These are phyloP conservation scores for Apostichopus parvimensis DNA, from an alignment of 35 echinoderm and acorn worm species.

Conservation along the genomic window DNA sequence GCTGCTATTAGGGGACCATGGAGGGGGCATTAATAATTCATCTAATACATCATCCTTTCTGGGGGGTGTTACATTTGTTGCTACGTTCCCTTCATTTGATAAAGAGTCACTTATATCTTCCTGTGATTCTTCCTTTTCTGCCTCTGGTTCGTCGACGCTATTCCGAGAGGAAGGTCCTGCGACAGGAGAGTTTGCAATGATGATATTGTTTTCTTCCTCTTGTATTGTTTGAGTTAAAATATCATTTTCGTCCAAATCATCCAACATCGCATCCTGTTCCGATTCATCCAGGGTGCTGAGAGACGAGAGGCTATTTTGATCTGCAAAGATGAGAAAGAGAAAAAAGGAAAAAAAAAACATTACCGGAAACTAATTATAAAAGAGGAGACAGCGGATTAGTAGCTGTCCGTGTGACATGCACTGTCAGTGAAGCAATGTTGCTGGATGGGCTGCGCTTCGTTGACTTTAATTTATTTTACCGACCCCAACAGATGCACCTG, in stretches of 20 bases:
- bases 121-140: conserved; percentile 5
- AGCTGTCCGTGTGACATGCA: background rate
- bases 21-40: conserved; percentile 66
- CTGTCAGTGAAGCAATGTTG: background rate
- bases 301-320: conserved; percentile 17
- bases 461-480: background rate
- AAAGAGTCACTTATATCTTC: background rate
- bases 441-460: background rate
- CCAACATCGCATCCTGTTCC: conserved; percentile 3
- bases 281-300: conserved; percentile 35
- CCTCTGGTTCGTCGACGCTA: background rate
- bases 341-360: no score
- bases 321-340: background rate
- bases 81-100: background rate
- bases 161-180: conserved; percentile 3
- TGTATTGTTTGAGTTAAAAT: background rate
- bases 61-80: background rate
- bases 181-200: background rate
- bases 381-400: background rate
- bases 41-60: conserved; percentile 59
- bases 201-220: conserved; percentile 20
- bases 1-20: conserved; percentile 42
- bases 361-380: background rate
- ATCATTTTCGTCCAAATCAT: conserved; percentile 19
- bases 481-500: no score